Base-by-base conservation (phyloP, 2,113 vertebrate species). In the Pogona vitticeps region DNA sequence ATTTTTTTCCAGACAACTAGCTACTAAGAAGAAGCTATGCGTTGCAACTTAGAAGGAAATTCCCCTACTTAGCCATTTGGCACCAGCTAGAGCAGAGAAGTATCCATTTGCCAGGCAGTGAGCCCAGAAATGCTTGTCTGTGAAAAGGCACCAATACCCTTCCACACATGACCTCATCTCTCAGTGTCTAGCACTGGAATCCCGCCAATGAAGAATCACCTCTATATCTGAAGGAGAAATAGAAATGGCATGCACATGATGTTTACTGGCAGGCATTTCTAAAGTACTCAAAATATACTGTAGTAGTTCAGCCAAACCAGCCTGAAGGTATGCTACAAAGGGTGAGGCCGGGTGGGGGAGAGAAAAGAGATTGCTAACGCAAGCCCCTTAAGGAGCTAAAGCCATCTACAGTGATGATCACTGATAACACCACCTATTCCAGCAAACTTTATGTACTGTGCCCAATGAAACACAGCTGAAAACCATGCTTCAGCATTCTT, bases 111-210 rank as follows among this genome's bases (percentile, higher is more conserved):
- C 56, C 36, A 75, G 77, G 61, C 23, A 46, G 6, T 2, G 36
- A 58, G 40, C 36, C 59, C 18, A 59, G 78, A 85, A 84, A 52
- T 56, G 36, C 26, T 56, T 33, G 33, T 73, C 59, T 28, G 10
- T 86, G 75, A 86, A 52, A 73, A 26, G 83, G 40, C 10, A 61
- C n/a, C 56, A 31, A 86, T 67, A 58, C 46, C 71, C 26, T n/a
- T 82, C 40, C 6, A 67, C 63, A 85, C 46, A 58, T 85, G 63
- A 86, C 56, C 67, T 61, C 52, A 52, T 40, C 59, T 76, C 61
- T 58, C 70, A 84, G 46, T n/a, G 31, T 36, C 28, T 58, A 86
- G 23, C 52, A 77, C 14, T 59, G 36, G 33, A 83, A 70, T 77
- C 52, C 65, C 42, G 72, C 28, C 86, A 78, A 46, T 59, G 83